Evolutionary conservation across 2,888 invertebrate species (phyloP).

Genomic region (Macrophya annulata): DNA sequence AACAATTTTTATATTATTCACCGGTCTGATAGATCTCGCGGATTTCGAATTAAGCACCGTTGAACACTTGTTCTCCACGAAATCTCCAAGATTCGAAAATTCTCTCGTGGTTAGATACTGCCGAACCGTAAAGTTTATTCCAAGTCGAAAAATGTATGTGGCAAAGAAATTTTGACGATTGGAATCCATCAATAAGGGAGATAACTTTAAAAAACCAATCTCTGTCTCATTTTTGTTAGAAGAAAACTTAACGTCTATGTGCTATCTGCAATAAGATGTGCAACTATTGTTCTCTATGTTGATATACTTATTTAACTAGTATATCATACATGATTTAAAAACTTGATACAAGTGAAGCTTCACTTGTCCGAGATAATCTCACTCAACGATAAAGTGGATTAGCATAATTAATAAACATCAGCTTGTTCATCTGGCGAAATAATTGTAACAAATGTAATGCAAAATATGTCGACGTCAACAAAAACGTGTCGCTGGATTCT

Average conservation of each 20-base stretch:
- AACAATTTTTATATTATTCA: too few relatives aligned
- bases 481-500: neutral
- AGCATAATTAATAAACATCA: neutral
- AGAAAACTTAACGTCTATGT: neutral
- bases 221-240: neutral
- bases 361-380: neutral
- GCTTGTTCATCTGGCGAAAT: too few relatives aligned
- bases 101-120: too few relatives aligned
- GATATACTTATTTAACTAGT: neutral
- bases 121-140: too few relatives aligned
- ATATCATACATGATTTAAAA: neutral
- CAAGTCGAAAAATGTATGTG: too few relatives aligned
- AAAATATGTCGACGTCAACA: neutral
- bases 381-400: neutral
- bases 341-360: neutral
- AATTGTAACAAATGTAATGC: too few relatives aligned
- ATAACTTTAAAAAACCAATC: neutral
- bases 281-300: neutral
- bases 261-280: neutral
- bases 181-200: neutral
- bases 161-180: neutral
- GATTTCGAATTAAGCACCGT: too few relatives aligned
- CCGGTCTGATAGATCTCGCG: too few relatives aligned
- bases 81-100: too few relatives aligned
- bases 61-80: too few relatives aligned